Evolutionary conservation across 2,113 vertebrate genomes (phyloP).

Genomic region (Eulemur rufifrons): DNA sequence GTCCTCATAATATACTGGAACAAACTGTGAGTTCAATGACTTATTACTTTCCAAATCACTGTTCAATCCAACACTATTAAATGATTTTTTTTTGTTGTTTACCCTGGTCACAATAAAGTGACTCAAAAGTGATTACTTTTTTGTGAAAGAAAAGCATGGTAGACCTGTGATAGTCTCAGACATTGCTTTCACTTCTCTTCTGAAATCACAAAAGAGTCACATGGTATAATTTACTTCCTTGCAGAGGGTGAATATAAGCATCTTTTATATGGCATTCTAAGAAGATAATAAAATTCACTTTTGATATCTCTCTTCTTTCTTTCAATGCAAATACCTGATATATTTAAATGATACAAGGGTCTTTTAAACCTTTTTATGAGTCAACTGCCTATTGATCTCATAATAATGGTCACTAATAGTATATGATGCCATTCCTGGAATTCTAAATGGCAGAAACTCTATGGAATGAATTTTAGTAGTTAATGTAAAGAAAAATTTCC

Average conservation of each 20-base stretch:
- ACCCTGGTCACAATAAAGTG: background rate
- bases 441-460: background rate
- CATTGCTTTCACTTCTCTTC: background rate
- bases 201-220: background rate
- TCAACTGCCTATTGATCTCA: background rate
- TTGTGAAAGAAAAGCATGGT: background rate
- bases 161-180: background rate
- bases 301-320: background rate
- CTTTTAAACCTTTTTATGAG: background rate
- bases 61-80: background rate
- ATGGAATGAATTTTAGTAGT: constrained; percentile 25
- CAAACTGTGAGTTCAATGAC: background rate
- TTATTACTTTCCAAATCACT: background rate
- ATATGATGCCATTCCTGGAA: background rate
- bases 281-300: background rate
- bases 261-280: background rate
- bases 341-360: background rate
- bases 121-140: background rate
- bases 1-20: background rate
- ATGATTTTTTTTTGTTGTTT: background rate
- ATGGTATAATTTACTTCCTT: background rate
- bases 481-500: background rate
- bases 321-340: background rate
- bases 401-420: background rate
- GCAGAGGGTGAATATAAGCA: background rate